Conservation (phyloP, 92 coral and sea anemone genomes). For the Zoanthus gigantus region DNA sequence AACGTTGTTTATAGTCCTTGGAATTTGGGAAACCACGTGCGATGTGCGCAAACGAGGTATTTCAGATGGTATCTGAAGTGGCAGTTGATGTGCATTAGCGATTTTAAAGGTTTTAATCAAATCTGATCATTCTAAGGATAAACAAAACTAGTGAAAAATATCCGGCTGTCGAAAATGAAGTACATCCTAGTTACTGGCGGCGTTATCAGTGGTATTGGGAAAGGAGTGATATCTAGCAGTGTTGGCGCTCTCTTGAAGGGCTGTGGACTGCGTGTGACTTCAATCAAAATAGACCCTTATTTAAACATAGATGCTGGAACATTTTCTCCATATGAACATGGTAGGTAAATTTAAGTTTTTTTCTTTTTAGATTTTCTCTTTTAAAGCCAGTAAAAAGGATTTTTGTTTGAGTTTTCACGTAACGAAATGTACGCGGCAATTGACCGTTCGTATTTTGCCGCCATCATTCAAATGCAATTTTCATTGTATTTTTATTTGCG, state of each 20-base stretch:
- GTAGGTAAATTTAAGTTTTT: slow-evolving; percentile 39
- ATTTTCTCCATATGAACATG: slow-evolving; percentile 99
- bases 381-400: background rate
- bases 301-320: slow-evolving; percentile 99
- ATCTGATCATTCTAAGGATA: background rate
- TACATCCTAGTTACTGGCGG: slow-evolving; percentile 97
- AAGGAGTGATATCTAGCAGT: slow-evolving; percentile 97
- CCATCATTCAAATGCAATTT: too few relatives aligned
- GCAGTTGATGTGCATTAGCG: too few relatives aligned
- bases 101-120: background rate
- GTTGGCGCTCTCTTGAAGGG: slow-evolving; percentile 94
- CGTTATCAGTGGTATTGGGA: slow-evolving; percentile 98
- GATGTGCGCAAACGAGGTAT: too few relatives aligned
- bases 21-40: too few relatives aligned
- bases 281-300: slow-evolving; percentile 98
- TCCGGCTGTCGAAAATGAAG: slow-evolving; percentile 70
- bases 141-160: background rate
- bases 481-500: too few relatives aligned
- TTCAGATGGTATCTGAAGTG: too few relatives aligned
- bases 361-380: background rate
- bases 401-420: too few relatives aligned
- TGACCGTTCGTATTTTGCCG: too few relatives aligned
- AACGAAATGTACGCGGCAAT: background rate
- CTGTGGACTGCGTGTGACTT: slow-evolving; percentile 89
- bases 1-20: too few relatives aligned